Percentiles rank a stretch among this genome's conserved stretches.
Evolutionary conservation across 2,888 invertebrate species (phyloP).

Genomic region (Salpingus planirostris): DNA sequence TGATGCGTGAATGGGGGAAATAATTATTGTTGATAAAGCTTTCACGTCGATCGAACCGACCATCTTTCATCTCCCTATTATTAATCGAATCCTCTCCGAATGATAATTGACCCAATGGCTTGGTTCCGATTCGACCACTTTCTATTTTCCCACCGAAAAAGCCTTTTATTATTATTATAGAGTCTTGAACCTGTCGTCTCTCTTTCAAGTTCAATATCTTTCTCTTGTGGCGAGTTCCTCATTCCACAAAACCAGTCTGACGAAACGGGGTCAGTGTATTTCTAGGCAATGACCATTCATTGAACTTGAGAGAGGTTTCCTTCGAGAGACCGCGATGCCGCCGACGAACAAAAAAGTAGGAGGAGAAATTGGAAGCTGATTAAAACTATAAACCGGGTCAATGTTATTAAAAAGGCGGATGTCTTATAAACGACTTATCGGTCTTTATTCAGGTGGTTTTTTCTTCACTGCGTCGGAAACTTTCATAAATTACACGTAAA

Average conservation of each 20-base stretch:
- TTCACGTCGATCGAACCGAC: too few species aligned
- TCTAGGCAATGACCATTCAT: constrained; percentile 36
- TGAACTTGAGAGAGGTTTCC: constrained; percentile 31
- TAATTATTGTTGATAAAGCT: too few species aligned
- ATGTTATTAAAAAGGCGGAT: constrained; percentile 31
- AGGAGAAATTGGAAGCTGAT: constrained; percentile 19
- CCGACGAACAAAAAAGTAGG: constrained; percentile 11
- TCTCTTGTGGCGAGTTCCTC: constrained; percentile 25
- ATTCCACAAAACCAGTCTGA: constrained; percentile 34
- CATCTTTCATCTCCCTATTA: too few species aligned
- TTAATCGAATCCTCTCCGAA: constrained; percentile 8
- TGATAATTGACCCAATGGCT: constrained; percentile 28
- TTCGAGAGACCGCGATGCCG: constrained; percentile 19
- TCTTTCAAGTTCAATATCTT: constrained; percentile 16
- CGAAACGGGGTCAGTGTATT: constrained; percentile 36
- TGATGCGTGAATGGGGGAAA: too few species aligned
- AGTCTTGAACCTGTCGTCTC: constrained; percentile 23
- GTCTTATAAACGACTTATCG: too few species aligned
- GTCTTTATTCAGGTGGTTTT: too few species aligned
- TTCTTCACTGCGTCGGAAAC: too few species aligned
- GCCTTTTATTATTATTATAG: too few species aligned
- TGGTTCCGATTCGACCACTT: constrained; percentile 32
- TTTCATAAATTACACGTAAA: too few species aligned
- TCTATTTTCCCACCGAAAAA: constrained; percentile 29
- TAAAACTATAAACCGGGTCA: constrained; percentile 28